phyloP scores from a whole-genome alignment of 2,888 invertebrate genomes.

The Eremobia ochroleuca region DNA sequence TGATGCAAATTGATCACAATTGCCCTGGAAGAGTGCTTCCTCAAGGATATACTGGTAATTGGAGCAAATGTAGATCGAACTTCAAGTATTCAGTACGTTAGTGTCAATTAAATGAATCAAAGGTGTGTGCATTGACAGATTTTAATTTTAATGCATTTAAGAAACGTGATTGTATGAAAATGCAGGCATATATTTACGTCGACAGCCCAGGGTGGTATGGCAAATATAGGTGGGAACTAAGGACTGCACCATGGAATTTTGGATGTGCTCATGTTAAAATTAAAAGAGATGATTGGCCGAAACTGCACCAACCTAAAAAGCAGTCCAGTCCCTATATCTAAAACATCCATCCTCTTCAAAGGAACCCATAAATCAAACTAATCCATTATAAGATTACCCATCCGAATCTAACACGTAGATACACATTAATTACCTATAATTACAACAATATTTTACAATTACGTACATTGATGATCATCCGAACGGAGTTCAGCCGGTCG shows the following conservation, averaged over 20 bases:
- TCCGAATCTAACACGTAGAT: conserved; percentile 21
- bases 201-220: background rate
- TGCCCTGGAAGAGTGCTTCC: conserved; percentile 55
- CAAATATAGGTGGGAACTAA: background rate
- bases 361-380: conserved; percentile 22
- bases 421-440: background rate
- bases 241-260: background rate
- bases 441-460: conserved; percentile 14
- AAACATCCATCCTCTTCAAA: conserved; percentile 2
- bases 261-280: background rate
- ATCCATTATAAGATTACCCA: conserved; percentile 32
- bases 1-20: conserved; percentile 65
- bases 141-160: background rate
- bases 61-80: conserved; percentile 47
- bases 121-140: conserved; percentile 22
- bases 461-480: conserved; percentile 15
- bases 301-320: background rate
- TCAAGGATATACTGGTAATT: conserved; percentile 56
- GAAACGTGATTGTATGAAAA: conserved; percentile 20
- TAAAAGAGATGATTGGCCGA: background rate
- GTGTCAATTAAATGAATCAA: conserved; percentile 8
- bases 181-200: background rate
- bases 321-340: background rate
- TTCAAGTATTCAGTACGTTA: conserved; percentile 21
- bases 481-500: conserved; percentile 9